phyloP scores from a whole-genome alignment of 1,140 invertebrate genomes.

The Drosophila insularis region DNA sequence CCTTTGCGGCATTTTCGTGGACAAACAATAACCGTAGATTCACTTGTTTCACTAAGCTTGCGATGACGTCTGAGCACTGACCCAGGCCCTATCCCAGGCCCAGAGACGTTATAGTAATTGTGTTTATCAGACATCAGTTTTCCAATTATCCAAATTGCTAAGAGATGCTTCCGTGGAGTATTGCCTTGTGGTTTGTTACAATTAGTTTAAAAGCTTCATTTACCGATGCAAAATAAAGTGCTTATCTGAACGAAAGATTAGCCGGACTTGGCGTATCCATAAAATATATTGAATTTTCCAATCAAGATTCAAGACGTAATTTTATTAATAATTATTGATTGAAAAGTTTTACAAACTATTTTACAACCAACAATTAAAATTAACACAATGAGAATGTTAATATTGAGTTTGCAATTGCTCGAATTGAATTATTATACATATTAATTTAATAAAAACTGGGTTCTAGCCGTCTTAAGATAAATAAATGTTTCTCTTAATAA shows the following conservation, averaged over 20 bases:
- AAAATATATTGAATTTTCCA: not conserved
- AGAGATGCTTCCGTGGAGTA: not conserved
- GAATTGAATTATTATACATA: too few relatives aligned
- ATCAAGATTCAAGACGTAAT: not conserved
- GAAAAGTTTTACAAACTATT: not conserved
- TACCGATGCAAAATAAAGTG: not conserved
- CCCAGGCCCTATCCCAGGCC: too few relatives aligned
- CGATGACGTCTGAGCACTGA: not conserved
- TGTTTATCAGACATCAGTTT: not conserved
- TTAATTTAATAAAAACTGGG: too few relatives aligned
- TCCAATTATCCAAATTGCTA: constrained; percentile 24
- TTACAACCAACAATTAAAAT: too few relatives aligned
- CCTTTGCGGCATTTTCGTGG: not conserved
- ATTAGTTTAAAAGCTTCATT: not conserved
- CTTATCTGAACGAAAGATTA: not conserved
- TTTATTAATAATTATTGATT: not conserved
- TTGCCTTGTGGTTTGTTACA: not conserved
- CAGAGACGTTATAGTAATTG: too few relatives aligned
- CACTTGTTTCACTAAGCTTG: constrained; percentile 14
- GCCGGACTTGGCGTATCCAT: too few relatives aligned
- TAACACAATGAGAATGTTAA: too few relatives aligned
- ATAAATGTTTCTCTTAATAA: too few relatives aligned
- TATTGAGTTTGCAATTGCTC: too few relatives aligned
- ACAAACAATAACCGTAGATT: constrained; percentile 4
- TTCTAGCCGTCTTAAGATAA: too few relatives aligned